Evolutionary conservation across 2,888 invertebrate species (phyloP).

Genomic region (Cheilosia vernalis): DNA sequence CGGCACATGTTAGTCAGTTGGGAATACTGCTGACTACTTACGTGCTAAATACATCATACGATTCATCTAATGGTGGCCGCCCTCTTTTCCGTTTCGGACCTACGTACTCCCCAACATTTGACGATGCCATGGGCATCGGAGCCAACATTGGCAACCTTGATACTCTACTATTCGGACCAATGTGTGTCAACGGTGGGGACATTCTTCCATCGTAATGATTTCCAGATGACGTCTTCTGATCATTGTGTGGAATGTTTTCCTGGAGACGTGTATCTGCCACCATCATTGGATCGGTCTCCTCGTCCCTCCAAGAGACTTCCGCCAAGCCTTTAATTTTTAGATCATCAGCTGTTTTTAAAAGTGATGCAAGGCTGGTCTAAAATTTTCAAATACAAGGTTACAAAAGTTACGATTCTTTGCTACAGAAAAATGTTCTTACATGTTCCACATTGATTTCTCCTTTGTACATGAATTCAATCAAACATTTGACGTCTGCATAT

Average conservation of each 20-base stretch:
- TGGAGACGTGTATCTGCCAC: constrained; percentile 80
- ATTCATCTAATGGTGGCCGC: constrained; percentile 87
- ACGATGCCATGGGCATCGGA: constrained; percentile 80
- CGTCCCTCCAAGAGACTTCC: constrained; percentile 93
- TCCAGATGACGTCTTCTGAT: constrained; percentile 72
- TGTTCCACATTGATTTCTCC: constrained; percentile 97
- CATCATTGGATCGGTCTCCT: constrained; percentile 82
- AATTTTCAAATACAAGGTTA: constrained; percentile 76
- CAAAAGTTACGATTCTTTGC: background rate
- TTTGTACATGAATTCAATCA: constrained; percentile 97
- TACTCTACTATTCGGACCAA: constrained; percentile 72
- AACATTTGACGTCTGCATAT: constrained; percentile 93
- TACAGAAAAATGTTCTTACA: constrained; percentile 85
- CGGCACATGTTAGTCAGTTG: too few relatives aligned
- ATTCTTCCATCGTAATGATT: constrained; percentile 59
- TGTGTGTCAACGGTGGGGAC: constrained; percentile 71
- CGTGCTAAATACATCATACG: constrained; percentile 83
- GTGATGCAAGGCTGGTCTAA: constrained; percentile 93
- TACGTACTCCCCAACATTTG: constrained; percentile 77
- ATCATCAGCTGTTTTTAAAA: constrained; percentile 96
- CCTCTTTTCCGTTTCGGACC: constrained; percentile 87
- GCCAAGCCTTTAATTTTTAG: constrained; percentile 95
- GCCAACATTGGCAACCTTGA: constrained; percentile 81
- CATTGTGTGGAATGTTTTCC: constrained; percentile 74
- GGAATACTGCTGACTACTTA: constrained; percentile 75